Evolutionary conservation across 2,797 vertebrate species (phyloP).

Genomic region (Cynopterus sphinx): DNA sequence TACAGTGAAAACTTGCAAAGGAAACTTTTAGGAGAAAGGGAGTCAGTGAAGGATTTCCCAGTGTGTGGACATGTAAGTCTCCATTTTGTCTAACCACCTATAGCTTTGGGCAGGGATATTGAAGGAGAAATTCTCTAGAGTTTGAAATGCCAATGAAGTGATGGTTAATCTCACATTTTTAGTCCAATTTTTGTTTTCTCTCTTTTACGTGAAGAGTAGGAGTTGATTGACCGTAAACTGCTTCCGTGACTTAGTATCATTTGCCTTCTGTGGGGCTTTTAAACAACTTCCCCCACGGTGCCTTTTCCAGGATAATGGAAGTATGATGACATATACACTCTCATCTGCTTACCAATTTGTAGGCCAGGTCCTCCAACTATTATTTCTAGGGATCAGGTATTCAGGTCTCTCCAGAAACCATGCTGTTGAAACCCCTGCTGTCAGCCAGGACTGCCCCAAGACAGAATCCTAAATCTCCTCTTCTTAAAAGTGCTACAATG

Average conservation of each 20-base stretch:
- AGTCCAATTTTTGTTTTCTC: neutral
- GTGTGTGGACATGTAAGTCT: neutral
- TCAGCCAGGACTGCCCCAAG: neutral
- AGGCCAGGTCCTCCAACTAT: neutral
- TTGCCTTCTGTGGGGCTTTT: conserved; percentile 3
- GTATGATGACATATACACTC: neutral
- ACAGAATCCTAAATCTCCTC: neutral
- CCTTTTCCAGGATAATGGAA: neutral
- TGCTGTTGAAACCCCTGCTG: neutral
- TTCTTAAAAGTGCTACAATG: neutral
- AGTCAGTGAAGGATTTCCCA: neutral
- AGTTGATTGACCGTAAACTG: neutral
- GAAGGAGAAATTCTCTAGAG: neutral
- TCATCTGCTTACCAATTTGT: neutral
- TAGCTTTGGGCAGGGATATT: neutral
- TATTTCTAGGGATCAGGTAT: neutral
- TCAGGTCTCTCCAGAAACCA: neutral
- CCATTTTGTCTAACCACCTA: neutral
- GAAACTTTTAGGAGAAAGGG: neutral
- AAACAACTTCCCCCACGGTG: neutral
- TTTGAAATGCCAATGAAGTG: conserved; percentile 22
- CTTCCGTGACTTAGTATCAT: neutral
- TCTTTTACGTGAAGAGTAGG: neutral
- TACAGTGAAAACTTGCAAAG: neutral
- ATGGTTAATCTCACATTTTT: neutral